These are phyloP conservation scores for Proctacanthus coquilletti DNA, from an alignment of 1,140 invertebrate species.

Conservation along the genomic window DNA sequence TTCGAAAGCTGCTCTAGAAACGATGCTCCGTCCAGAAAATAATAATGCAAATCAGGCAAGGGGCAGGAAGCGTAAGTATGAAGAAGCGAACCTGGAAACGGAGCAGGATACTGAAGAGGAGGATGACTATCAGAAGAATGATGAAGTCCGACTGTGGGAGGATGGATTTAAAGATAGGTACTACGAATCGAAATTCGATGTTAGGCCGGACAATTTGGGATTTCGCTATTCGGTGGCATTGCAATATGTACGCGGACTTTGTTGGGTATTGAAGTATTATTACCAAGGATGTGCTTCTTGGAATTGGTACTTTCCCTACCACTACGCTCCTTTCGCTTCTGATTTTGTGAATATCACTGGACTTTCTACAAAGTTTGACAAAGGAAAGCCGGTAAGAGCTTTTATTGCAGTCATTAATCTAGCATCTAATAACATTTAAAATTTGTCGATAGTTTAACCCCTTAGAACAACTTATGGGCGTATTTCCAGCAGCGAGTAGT, in stretches of 20 bases:
- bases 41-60: conserved; percentile 11
- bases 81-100: conserved; percentile 20
- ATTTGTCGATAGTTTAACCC: conserved; percentile 66
- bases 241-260: conserved; percentile 90
- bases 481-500: conserved; percentile 94
- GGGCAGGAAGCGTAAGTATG: conserved; percentile 32
- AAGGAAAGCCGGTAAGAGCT: conserved; percentile 56
- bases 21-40: conserved; percentile 28
- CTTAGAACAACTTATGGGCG: conserved; percentile 96
- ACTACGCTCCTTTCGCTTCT: conserved; percentile 99
- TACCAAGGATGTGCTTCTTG: conserved; percentile 99
- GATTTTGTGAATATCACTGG: conserved; percentile 90
- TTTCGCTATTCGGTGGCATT: conserved; percentile 83
- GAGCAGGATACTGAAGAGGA: conserved; percentile 33
- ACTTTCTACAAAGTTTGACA: conserved; percentile 75
- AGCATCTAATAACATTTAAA: background rate
- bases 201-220: conserved; percentile 57
- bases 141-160: conserved; percentile 94
- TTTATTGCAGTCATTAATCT: conserved; percentile 4
- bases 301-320: conserved; percentile 99
- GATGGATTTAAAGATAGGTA: conserved; percentile 96
- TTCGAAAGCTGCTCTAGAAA: conserved; percentile 26
- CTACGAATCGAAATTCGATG: conserved; percentile 95
- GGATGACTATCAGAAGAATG: conserved; percentile 66
- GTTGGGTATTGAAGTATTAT: conserved; percentile 97